phyloP scores from a whole-genome alignment of 2,113 vertebrate genomes.

The Cyprinodon brontotheroides region DNA sequence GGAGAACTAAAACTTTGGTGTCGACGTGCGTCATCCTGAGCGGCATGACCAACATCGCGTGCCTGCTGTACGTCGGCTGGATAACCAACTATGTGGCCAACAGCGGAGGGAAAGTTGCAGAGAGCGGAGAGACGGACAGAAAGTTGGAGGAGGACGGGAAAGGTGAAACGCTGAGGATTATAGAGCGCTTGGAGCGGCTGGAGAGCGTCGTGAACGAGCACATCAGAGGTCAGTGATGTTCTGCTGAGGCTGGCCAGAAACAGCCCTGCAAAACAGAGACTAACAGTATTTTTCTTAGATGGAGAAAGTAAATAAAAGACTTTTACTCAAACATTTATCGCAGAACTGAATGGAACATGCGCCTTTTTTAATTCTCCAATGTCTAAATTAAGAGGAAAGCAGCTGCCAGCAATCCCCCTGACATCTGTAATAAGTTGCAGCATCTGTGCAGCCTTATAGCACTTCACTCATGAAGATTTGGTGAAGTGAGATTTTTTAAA shows the following conservation, averaged over 20 bases:
- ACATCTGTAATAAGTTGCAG: background rate
- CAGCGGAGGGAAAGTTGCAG: conserved; percentile 87
- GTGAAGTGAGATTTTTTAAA: background rate
- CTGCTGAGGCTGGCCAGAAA: background rate
- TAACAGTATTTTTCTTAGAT: background rate
- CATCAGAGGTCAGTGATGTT: conserved; percentile 87
- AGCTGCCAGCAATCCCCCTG: background rate
- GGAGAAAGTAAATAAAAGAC: too few species aligned
- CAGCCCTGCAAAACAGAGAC: background rate
- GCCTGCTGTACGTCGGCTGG: conserved; percentile 96
- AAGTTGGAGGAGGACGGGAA: conserved; percentile 92
- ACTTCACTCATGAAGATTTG: background rate
- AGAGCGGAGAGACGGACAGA: conserved; percentile 81
- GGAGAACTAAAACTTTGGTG: conserved; percentile 99
- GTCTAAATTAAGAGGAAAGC: background rate
- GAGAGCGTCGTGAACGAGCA: conserved; percentile 97
- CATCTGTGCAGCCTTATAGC: background rate
- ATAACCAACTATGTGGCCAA: conserved; percentile 95
- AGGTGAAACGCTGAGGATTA: conserved; percentile 92
- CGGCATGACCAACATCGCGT: conserved; percentile 96
- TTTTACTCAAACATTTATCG: background rate
- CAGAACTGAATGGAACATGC: background rate
- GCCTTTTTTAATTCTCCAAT: background rate
- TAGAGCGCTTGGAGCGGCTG: conserved; percentile 92
- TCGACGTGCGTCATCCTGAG: conserved; percentile 97